phyloP scores from a whole-genome alignment of 2,888 invertebrate species.

The Harmothoe impar region DNA sequence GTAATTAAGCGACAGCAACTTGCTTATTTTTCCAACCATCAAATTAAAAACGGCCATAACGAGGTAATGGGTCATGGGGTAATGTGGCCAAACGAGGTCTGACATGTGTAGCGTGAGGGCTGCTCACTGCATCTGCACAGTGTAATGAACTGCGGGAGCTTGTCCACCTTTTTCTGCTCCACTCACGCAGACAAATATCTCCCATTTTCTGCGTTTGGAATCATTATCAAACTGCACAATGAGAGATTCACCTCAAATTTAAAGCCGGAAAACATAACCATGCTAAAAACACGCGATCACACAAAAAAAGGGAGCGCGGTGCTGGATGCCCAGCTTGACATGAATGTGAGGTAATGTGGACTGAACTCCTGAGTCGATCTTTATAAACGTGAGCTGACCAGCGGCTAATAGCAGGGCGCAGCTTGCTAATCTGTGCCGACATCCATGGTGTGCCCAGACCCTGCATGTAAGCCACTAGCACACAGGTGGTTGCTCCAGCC shows the following conservation, averaged over 20 bases:
- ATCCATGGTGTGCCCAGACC: too few species aligned
- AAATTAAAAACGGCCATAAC: neutral
- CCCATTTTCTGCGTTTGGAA: neutral
- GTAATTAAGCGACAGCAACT: neutral
- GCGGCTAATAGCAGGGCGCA: too few species aligned
- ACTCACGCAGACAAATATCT: neutral
- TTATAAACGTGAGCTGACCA: too few species aligned
- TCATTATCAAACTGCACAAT: neutral
- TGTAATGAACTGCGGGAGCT: neutral
- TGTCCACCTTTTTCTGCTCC: neutral
- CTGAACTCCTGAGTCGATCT: too few species aligned
- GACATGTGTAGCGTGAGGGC: neutral
- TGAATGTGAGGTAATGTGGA: too few species aligned
- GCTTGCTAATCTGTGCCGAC: too few species aligned
- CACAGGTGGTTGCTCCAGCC: too few species aligned
- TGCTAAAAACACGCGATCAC: too few species aligned
- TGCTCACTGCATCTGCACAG: neutral
- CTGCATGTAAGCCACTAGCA: too few species aligned
- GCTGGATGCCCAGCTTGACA: too few species aligned
- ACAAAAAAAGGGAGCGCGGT: too few species aligned
- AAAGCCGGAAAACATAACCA: neutral
- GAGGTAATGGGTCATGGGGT: neutral
- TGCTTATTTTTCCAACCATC: neutral
- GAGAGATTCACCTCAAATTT: neutral
- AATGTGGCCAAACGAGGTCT: slow-evolving; percentile 1